Percentiles rank a stretch among this genome's conserved stretches.
phyloP scores from a whole-genome alignment of 2,888 invertebrate genomes.

The Phorcus lineatus region DNA sequence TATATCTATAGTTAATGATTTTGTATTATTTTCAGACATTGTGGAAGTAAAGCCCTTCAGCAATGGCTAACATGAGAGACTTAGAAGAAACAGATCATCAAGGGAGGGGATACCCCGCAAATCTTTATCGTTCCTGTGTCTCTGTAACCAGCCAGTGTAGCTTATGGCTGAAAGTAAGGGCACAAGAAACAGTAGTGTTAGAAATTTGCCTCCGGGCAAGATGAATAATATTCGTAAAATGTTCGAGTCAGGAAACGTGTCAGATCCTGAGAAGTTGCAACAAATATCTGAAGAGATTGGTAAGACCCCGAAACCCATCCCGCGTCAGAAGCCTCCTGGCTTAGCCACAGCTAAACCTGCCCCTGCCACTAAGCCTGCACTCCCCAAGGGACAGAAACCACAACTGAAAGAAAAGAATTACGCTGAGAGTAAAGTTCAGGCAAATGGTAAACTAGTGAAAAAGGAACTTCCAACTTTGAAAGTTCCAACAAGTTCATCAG shows the following conservation, averaged over 20 bases:
- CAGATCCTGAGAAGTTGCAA: not conserved
- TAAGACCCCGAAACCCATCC: not conserved
- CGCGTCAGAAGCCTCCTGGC: not conserved
- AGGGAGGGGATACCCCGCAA: not conserved
- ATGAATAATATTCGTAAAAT: slow-evolving; percentile 55
- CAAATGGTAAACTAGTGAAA: not conserved
- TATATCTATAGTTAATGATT: too few relatives aligned
- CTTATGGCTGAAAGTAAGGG: not conserved
- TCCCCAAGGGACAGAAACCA: not conserved
- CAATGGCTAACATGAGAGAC: not conserved
- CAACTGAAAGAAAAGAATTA: not conserved
- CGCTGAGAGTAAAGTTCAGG: not conserved
- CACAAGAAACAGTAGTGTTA: slow-evolving; percentile 44
- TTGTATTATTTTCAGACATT: too few relatives aligned
- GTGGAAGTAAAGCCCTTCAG: not conserved
- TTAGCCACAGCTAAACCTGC: not conserved
- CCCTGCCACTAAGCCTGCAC: not conserved
- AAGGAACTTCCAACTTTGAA: not conserved
- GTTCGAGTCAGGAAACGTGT: slow-evolving; percentile 44
- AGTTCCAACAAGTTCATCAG: not conserved
- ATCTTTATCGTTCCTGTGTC: not conserved
- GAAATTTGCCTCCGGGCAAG: slow-evolving; percentile 59
- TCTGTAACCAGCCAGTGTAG: slow-evolving; percentile 25
- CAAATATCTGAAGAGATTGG: not conserved
- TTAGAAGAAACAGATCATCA: not conserved